Base-by-base conservation (phyloP, 1,140 invertebrate genomes). In the Ips nitidus region DNA sequence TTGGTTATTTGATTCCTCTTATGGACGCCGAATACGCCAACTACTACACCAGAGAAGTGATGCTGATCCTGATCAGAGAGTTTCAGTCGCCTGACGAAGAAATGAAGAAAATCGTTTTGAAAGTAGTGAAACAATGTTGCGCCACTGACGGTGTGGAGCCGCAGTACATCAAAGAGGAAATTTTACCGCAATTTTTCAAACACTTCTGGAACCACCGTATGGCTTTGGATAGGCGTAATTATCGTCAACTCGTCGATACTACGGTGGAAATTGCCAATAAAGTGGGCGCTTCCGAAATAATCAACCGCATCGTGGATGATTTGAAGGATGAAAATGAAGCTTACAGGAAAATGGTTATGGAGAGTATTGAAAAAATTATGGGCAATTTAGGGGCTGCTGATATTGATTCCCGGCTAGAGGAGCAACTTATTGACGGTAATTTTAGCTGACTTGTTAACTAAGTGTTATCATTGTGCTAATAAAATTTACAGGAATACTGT, bases 21-120 rank as follows among this genome's bases (percentile, higher is more conserved):
- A 99, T 99, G 98, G 98, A 99, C 79, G 97, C 98, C 60, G 98
- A 99, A 82, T 99, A 99, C 79, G 98, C 98, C 1, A 99, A 98
- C 81, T 99, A 99, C 81, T 99, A 99, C 81, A 99, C 98, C 8
- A 88, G 96, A 72, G 98, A 99, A 91, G 98, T 99, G 76, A 99
- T 99, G 98, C 86, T 99, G 78, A 99, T 99, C 82, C 84, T 99
- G 4, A 99, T 99, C 78, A 88, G 98, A 82, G 98, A 99, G 84
- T 99, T 99, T 81, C 96, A 98, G 81, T 99, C 97, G 55, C 98
- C 98, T 2, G 98, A 99, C 83, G 98, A 99, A 83, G 98, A 99
- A 87, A 99, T 99, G 98, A 99, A 99, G 80, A 99, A 99, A 80
- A 99, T 99, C 84, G 98, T 99, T 1, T 85, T 99, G 47, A 99